Conservation (phyloP, 2,113 vertebrate species). For the Zosterops lateralis region DNA sequence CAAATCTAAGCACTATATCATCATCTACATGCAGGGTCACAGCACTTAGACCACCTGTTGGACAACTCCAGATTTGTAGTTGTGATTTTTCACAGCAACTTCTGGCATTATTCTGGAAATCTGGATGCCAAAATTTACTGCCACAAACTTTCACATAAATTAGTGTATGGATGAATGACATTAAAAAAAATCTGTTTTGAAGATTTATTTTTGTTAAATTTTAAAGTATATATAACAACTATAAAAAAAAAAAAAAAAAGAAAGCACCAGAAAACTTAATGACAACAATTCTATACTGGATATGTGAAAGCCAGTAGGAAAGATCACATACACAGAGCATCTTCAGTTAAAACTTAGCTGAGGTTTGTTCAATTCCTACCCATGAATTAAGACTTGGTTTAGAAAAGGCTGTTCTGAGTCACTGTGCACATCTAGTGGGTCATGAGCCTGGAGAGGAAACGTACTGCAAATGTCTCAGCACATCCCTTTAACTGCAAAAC, state of each 20-base stretch:
- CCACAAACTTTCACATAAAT: neutral
- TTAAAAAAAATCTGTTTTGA: neutral
- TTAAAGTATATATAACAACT: neutral
- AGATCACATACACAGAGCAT: fast-evolving
- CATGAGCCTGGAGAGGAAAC: neutral
- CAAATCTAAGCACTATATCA: neutral
- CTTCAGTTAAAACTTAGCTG: neutral
- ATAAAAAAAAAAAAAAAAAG: neutral
- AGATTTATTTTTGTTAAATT: neutral
- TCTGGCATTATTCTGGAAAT: neutral
- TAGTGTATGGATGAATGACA: neutral
- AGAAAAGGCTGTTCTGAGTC: conserved; percentile 8
- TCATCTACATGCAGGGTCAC: neutral
- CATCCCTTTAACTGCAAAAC: neutral
- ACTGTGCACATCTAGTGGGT: neutral
- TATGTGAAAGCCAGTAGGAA: neutral
- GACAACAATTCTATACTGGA: neutral
- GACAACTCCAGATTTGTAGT: neutral
- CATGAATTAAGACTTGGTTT: neutral
- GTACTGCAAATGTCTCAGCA: neutral
- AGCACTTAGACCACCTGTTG: neutral
- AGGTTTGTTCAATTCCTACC: neutral
- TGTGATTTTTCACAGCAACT: neutral
- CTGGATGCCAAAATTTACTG: neutral
- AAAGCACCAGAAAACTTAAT: neutral